A percentile compares a stretch with the other conserved stretches of the same genome.
Evolutionary conservation across 1,140 invertebrate species (phyloP).

Genomic region (Calephelis nemesis): DNA sequence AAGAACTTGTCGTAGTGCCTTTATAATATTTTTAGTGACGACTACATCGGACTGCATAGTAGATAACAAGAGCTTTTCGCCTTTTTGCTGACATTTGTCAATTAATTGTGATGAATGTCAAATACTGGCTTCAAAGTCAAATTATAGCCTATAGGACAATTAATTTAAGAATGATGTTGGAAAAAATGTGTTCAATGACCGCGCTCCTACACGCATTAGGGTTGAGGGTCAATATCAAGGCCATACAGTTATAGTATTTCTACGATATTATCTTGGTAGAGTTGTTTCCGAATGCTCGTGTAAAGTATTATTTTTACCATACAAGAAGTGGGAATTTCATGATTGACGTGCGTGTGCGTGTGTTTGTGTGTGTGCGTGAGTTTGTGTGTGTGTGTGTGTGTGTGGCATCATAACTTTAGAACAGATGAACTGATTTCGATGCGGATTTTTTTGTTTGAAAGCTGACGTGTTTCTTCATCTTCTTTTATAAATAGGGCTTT

Average conservation of each 20-base stretch:
- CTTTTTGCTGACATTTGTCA: slow-evolving; percentile 63
- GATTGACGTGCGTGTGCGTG: too few relatives aligned
- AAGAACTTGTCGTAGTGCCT: slow-evolving; percentile 53
- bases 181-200: slow-evolving; percentile 8
- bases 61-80: slow-evolving; percentile 72
- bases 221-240: neutral
- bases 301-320: neutral
- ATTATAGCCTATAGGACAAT: neutral
- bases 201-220: neutral
- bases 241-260: neutral
- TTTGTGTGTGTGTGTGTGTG: too few relatives aligned
- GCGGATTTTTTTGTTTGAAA: too few relatives aligned
- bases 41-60: slow-evolving; percentile 63
- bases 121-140: slow-evolving; percentile 1
- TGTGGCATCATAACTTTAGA: too few relatives aligned
- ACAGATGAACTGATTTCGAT: too few relatives aligned
- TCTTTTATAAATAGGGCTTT: too few relatives aligned
- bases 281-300: neutral
- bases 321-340: too few relatives aligned
- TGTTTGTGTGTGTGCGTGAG: too few relatives aligned
- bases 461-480: too few relatives aligned
- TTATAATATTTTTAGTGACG: slow-evolving; percentile 75
- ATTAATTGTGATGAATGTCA: slow-evolving; percentile 22
- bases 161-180: neutral
- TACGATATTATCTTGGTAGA: neutral